These are phyloP conservation scores for Pristionchus fissidentatus DNA, from an alignment of 2,888 invertebrate genomes.

Conservation along the genomic window DNA sequence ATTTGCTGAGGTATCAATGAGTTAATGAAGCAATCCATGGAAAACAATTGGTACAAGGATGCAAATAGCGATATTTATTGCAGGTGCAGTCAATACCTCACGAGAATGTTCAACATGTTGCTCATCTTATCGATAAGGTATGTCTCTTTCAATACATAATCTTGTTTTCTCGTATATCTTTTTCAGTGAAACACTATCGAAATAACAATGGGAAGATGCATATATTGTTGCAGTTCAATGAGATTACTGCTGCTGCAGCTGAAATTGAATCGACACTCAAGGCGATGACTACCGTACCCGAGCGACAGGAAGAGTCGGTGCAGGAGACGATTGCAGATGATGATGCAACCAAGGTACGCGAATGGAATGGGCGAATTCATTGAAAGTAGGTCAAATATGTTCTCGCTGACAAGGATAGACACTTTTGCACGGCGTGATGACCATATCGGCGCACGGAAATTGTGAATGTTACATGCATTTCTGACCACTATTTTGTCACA, in stretches of 20 bases:
- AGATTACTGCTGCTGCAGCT: background rate
- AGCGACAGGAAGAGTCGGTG: too few species aligned
- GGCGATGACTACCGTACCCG: background rate
- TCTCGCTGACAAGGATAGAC: too few species aligned
- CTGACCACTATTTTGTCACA: too few species aligned
- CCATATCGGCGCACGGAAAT: too few species aligned
- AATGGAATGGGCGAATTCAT: too few species aligned
- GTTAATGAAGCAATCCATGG: too few species aligned
- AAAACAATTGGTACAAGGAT: too few species aligned
- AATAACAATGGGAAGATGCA: background rate
- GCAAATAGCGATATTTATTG: background rate
- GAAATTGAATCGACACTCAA: background rate
- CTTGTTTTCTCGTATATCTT: background rate
- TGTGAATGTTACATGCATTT: too few species aligned
- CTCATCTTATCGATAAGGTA: constrained; percentile 4
- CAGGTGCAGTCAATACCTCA: constrained; percentile 24
- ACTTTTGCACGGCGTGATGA: too few species aligned
- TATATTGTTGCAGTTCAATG: background rate
- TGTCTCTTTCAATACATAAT: background rate
- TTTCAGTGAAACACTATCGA: background rate
- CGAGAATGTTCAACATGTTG: background rate
- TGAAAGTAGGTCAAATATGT: too few species aligned
- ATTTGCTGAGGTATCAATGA: background rate
- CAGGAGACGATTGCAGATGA: too few species aligned
- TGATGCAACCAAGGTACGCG: too few species aligned